Conservation (phyloP, 2,113 vertebrate genomes). For the Butorides virescens region DNA sequence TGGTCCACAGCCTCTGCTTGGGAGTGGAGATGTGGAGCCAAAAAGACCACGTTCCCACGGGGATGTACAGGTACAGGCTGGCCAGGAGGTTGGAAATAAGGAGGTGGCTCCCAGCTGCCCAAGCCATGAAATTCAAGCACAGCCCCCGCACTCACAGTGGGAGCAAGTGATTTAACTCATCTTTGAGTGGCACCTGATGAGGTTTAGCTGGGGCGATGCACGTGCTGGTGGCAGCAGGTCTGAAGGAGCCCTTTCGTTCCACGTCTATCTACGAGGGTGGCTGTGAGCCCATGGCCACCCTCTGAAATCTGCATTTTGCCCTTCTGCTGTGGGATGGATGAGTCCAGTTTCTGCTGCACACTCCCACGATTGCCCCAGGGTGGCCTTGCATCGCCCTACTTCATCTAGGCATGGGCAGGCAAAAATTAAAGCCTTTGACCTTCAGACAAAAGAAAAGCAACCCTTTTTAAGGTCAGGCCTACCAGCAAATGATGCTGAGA, state of each 20-base stretch:
- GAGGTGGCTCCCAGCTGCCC: background rate
- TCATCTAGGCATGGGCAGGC: background rate
- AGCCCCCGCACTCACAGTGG: background rate
- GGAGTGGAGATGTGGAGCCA: background rate
- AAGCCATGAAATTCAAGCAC: background rate
- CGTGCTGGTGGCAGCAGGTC: background rate
- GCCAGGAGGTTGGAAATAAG: background rate
- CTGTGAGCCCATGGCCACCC: background rate
- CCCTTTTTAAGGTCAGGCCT: background rate
- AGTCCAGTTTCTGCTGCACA: background rate
- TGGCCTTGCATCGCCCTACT: fast-evolving
- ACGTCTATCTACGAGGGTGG: fast-evolving
- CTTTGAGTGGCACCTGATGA: background rate
- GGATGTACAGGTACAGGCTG: background rate
- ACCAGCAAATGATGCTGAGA: background rate
- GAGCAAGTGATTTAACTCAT: background rate
- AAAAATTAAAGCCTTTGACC: background rate
- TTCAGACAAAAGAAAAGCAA: background rate
- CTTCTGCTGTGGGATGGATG: background rate
- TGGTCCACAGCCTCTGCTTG: background rate
- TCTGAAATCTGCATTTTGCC: background rate
- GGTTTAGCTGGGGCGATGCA: background rate
- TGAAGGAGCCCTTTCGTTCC: background rate
- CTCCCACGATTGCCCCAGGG: no score
- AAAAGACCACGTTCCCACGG: background rate